Base-by-base conservation (phyloP, 1,140 invertebrate species). In the Thalassaphorura encarpata region DNA sequence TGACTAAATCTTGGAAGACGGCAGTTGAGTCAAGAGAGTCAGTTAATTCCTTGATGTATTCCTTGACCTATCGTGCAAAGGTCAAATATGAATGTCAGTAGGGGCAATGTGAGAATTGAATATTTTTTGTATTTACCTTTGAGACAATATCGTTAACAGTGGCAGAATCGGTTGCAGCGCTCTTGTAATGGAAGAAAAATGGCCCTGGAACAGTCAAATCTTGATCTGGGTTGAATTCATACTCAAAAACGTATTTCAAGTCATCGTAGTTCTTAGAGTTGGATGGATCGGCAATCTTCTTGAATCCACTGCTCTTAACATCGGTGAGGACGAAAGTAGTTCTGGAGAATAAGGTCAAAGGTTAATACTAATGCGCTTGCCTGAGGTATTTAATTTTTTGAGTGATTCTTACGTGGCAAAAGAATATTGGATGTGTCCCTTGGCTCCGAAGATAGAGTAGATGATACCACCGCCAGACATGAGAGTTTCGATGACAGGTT, bases 181-280 rank as follows among this genome's bases (percentile, higher is more conserved):
- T 54, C 40, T 58, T 52, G 40, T 56, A 31, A 40, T 64, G 62
- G 58, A 58, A 64, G 49, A 58, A 64, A 56, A 56, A 64, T 4
- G 62, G 62, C 21, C 31, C 41, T 28, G 62, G 55, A 16, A 28
- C 51, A 13, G 27, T 54, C 15, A 61, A 41, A 23, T 60, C 58
- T 31, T 61, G 56, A 56, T 64, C 54, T 21, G 45, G 52, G 31
- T 26, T 31, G 39, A 36, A 15, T 2, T 48, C 41, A 16, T 45
- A 33, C 26, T 61, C 59, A 28, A 64, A 64, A 16, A 56, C 62
- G 45, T 49, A 64, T 13, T 59, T 47, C 24, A 64, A 24, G 41
- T 61, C 29, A 33, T 61, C 29, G 40, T 39, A 52, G 31, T 48
- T 61, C 23, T 58, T 26, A 28, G 52, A 27, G 29, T 54, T 56